These are phyloP conservation scores for Spisula subtruncata DNA, from an alignment of 2,888 invertebrate species.

Conservation along the genomic window DNA sequence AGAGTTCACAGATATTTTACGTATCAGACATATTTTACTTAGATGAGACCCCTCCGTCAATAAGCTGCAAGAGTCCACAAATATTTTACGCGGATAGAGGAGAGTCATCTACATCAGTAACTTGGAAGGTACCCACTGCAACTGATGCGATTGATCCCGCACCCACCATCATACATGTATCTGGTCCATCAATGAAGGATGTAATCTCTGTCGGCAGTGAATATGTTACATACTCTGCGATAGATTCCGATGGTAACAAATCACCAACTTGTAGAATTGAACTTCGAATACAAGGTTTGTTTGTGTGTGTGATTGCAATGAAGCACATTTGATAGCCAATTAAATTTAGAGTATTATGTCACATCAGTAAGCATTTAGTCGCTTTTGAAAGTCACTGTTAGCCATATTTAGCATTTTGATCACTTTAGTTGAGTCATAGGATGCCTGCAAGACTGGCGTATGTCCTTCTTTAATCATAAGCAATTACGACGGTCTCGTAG, in stretches of 20 bases:
- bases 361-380: no score
- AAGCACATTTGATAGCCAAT: no score
- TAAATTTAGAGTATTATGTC: no score
- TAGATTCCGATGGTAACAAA: slow-evolving; percentile 40
- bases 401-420: no score
- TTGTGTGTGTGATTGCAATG: no score
- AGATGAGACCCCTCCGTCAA: slow-evolving; percentile 36
- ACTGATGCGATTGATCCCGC: slow-evolving; percentile 35
- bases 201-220: slow-evolving; percentile 44
- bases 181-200: slow-evolving; percentile 33
- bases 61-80: slow-evolving; percentile 44
- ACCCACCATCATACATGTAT: slow-evolving; percentile 18
- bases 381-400: no score
- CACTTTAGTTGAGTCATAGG: no score
- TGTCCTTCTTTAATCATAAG: no score
- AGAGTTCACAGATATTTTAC: no score
- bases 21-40: no score
- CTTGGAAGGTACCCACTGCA: slow-evolving; percentile 17
- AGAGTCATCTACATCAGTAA: slow-evolving; percentile 41
- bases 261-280: slow-evolving; percentile 44
- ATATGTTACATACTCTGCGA: slow-evolving; percentile 48
- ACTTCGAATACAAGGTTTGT: slow-evolving; percentile 39
- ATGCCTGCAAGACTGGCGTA: no score
- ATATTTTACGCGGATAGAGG: slow-evolving; percentile 53
- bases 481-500: no score